Base-by-base conservation (phyloP, 2,888 invertebrate genomes). In the Chrysodeixis includens region DNA sequence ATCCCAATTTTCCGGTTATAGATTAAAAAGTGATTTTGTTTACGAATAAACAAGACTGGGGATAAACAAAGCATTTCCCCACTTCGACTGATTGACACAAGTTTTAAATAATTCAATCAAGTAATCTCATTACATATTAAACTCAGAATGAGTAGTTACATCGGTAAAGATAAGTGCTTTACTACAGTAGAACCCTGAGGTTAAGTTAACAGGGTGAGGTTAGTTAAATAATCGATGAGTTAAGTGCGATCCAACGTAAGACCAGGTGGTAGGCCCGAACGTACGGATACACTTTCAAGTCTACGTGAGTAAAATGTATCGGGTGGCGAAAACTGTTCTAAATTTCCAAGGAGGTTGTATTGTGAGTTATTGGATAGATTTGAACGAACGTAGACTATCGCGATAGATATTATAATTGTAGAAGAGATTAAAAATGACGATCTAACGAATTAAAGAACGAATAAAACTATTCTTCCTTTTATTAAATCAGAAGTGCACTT, bases 211-310 rank as follows among this genome's bases (percentile, higher is more conserved):
- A 49, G 56, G 61, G 32, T n/a, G 56, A 66, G 61, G 55, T 52
- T 51, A 56, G 61, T 57, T 78, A 65, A 78, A 78, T 80, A 78
- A 80, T 77, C 54, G 49, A 80, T 65, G 71, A 51, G 59, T 46
- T 69, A 70, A 73, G 74, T 70, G 65, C 65, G 57, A 57, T 69
- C 58, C 71, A 65, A 58, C 64, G 64, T 74, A 71, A 69, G 59
- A 67, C 53, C 54, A 66, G 60, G 32, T 53, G 54, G 64, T 26
- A 61, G 53, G 52, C 53, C 56, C 6, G 46, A 65, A 69, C 66
- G 66, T 49, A 30, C 14, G 70, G 68, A 71, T 64, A 62, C 51
- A 62, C 66, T 62, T 61, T 76, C 63, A 63, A 60, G 64, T 58
- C 12, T 49, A 51, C 49, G 54, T 62, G 32, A 32, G 46, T 40